phyloP scores from a whole-genome alignment of 2,888 invertebrate species.

The Cabera pusaria region DNA sequence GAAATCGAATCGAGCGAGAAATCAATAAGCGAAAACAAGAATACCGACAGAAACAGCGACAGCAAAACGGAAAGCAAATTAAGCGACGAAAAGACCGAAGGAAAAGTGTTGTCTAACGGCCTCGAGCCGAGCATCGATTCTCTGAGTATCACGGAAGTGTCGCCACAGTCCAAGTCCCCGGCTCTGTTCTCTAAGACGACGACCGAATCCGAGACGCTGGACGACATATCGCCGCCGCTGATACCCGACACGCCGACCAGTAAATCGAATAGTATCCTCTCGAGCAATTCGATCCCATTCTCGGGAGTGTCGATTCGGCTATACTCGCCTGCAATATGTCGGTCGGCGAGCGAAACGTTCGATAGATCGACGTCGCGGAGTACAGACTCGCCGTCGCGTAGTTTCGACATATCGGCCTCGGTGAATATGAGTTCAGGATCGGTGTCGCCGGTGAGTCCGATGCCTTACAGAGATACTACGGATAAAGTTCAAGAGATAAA shows the following conservation, averaged over 20 bases:
- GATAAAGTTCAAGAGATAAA: constrained; percentile 29
- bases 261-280: constrained; percentile 25
- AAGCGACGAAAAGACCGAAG: constrained; percentile 24
- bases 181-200: constrained; percentile 41
- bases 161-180: constrained; percentile 39
- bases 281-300: constrained; percentile 36
- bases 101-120: constrained; percentile 33
- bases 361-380: constrained; percentile 49
- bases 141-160: constrained; percentile 57
- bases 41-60: constrained; percentile 28
- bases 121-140: constrained; percentile 48
- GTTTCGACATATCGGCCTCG: constrained; percentile 48
- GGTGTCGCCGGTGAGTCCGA: constrained; percentile 59
- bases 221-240: constrained; percentile 58
- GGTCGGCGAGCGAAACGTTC: constrained; percentile 73
- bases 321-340: constrained; percentile 72
- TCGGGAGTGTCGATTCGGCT: constrained; percentile 52
- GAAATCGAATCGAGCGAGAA: constrained; percentile 46
- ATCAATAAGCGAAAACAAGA: constrained; percentile 36
- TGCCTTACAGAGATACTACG: constrained; percentile 64
- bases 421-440: constrained; percentile 56
- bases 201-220: constrained; percentile 38
- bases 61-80: constrained; percentile 29
- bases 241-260: constrained; percentile 49
- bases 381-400: constrained; percentile 51